Base-by-base conservation (phyloP, 2,113 vertebrate species). In the Ctenomys sociabilis region DNA sequence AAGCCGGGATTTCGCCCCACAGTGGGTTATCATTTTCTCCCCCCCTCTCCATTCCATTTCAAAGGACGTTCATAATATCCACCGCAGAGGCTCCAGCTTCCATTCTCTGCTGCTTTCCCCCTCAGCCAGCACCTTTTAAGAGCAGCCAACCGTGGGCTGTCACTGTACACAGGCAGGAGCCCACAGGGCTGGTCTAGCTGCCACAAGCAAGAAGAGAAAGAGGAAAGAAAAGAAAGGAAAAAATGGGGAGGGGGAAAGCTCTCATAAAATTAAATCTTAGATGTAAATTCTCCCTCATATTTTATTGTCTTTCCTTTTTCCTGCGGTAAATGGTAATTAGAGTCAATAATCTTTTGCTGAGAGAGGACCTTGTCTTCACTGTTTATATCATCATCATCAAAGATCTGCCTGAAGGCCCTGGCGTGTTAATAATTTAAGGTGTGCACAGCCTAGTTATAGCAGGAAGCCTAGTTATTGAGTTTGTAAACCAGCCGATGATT, bases 401-500 rank as follows among this genome's bases (percentile, higher is more conserved):
- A 99, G 99, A 99, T 99, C 98, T 99, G 99, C 99, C 99, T 99
- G 98, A 99, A 99, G 99, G 99, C 98, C 98, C 98, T 98, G 98
- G 98, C 98, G 98, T 99, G 99, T 99, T 99, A 99, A 99, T 99
- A 99, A 99, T 99, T 99, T 99, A 99, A 99, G 99, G 99, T 99
- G 99, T 98, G 98, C 98, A 98, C 99, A 99, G 98, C 99, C 98
- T 99, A 98, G 99, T 99, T 99, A 99, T 98, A 99, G 99, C 99
- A 99, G 99, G 99, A 99, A 99, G 98, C 99, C 98, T 99, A 98
- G 99, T 99, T 99, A 99, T 99, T 99, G 99, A 99, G 99, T 99
- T 99, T 99, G 99, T 99, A 99, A 99, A 99, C 99, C 99, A 99
- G 99, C 99, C 98, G 99, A 99, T 99, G 99, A 99, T 99, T 99